Evolutionary conservation across 2,888 invertebrate species (phyloP).

Genomic region (Polylopha cassiicola): DNA sequence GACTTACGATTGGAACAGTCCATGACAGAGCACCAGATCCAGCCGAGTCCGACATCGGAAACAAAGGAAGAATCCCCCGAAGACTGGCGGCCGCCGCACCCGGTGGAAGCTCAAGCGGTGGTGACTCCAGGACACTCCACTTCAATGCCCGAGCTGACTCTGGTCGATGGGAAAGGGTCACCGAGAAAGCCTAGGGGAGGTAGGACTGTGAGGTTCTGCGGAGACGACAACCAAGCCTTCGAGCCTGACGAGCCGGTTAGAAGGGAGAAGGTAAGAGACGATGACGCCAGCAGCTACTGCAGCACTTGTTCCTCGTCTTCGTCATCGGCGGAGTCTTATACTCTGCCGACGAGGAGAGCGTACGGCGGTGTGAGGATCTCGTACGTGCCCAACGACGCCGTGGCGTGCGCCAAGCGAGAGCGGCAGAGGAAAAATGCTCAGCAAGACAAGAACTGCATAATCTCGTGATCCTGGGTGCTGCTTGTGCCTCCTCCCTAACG

Average conservation of each 20-base stretch:
- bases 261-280: conserved; percentile 62
- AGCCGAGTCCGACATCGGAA: conserved; percentile 67
- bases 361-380: conserved; percentile 93
- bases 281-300: conserved; percentile 85
- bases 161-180: conserved; percentile 63
- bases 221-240: conserved; percentile 68
- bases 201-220: conserved; percentile 64
- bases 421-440: conserved; percentile 78
- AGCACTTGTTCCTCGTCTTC: conserved; percentile 95
- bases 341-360: conserved; percentile 87
- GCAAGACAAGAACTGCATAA: conserved; percentile 89
- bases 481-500: conserved; percentile 45
- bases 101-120: conserved; percentile 68
- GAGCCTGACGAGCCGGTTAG: conserved; percentile 63
- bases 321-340: conserved; percentile 92
- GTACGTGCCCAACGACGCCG: conserved; percentile 94
- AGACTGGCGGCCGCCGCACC: conserved; percentile 74
- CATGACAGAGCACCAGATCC: conserved; percentile 81
- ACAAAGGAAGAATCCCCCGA: conserved; percentile 56
- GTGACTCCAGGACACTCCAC: conserved; percentile 75
- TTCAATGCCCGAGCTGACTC: conserved; percentile 67
- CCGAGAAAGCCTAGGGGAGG: conserved; percentile 56
- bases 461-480: conserved; percentile 83
- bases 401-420: conserved; percentile 87
- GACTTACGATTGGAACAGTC: conserved; percentile 81